Evolutionary conservation across 2,113 vertebrate genomes (phyloP).

Genomic region (Ammodytes dubius): DNA sequence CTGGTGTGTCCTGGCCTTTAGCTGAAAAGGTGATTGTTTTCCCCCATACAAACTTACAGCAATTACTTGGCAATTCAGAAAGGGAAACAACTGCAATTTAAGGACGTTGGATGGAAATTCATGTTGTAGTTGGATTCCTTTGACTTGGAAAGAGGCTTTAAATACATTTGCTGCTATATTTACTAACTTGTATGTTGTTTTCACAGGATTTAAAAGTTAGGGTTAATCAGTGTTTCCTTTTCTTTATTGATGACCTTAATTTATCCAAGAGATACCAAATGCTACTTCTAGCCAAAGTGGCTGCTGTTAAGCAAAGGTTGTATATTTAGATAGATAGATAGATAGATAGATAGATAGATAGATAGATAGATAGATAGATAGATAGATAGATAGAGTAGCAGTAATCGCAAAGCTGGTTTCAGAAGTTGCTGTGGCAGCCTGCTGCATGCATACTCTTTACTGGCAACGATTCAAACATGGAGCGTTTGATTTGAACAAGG

Average conservation of each 20-base stretch:
- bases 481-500: constrained; percentile 24
- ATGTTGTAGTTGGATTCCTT: constrained; percentile 10
- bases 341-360: too few relatives aligned
- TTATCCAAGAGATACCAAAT: not conserved
- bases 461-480: constrained; percentile 42
- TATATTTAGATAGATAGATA: too few relatives aligned
- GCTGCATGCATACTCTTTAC: constrained; percentile 16
- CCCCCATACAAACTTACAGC: not conserved
- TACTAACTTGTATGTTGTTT: constrained; percentile 13
- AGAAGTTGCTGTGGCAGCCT: constrained; percentile 45
- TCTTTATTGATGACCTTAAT: not conserved
- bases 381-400: not conserved
- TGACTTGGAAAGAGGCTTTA: constrained; percentile 16
- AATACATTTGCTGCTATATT: constrained; percentile 5
- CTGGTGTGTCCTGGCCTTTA: too few relatives aligned
- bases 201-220: not conserved
- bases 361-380: too few relatives aligned
- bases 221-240: not conserved
- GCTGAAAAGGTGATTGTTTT: constrained; percentile 14
- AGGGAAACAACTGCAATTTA: constrained; percentile 48
- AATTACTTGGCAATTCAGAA: constrained; percentile 40
- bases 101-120: constrained; percentile 28
- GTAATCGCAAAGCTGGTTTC: constrained; percentile 44
- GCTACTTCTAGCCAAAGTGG: not conserved
- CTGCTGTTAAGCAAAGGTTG: not conserved